Conservation (phyloP, 2,888 invertebrate species). For the Thelaira solivaga region DNA sequence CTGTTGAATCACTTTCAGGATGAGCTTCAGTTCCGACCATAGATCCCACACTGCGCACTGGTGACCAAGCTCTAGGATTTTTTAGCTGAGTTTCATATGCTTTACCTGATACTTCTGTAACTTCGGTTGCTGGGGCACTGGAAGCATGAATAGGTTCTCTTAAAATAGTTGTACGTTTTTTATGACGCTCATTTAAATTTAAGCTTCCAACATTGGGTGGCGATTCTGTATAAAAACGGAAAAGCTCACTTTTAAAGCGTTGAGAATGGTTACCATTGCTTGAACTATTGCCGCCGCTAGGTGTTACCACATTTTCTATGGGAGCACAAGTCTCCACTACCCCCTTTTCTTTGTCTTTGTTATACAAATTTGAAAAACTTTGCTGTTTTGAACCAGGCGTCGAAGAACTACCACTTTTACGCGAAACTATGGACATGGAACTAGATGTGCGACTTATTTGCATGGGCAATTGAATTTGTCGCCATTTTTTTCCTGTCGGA, state of each 20-base stretch:
- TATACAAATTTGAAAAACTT: conserved; percentile 81
- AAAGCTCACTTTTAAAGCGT: conserved; percentile 74
- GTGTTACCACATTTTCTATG: conserved; percentile 76
- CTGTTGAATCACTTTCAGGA: conserved; percentile 89
- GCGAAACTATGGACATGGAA: conserved; percentile 83
- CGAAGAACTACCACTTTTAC: conserved; percentile 75
- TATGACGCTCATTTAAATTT: conserved; percentile 73
- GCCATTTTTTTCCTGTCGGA: conserved; percentile 92
- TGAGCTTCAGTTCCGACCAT: conserved; percentile 90
- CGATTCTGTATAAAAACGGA: conserved; percentile 72
- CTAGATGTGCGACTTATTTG: conserved; percentile 90
- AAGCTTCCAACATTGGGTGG: conserved; percentile 76
- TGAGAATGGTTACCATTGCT: conserved; percentile 69
- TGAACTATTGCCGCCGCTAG: conserved; percentile 72
- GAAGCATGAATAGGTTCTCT: conserved; percentile 72
- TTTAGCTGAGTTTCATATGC: conserved; percentile 85
- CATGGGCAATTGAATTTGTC: conserved; percentile 86
- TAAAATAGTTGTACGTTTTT: conserved; percentile 69
- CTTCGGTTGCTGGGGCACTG: conserved; percentile 77
- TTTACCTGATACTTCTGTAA: conserved; percentile 81
- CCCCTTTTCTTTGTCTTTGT: conserved; percentile 75
- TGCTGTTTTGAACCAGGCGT: conserved; percentile 82
- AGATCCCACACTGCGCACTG: conserved; percentile 91
- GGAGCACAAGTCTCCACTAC: conserved; percentile 75
- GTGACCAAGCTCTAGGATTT: conserved; percentile 91